Conservation (phyloP, 1,140 invertebrate species). For the Mamestra configurata region DNA sequence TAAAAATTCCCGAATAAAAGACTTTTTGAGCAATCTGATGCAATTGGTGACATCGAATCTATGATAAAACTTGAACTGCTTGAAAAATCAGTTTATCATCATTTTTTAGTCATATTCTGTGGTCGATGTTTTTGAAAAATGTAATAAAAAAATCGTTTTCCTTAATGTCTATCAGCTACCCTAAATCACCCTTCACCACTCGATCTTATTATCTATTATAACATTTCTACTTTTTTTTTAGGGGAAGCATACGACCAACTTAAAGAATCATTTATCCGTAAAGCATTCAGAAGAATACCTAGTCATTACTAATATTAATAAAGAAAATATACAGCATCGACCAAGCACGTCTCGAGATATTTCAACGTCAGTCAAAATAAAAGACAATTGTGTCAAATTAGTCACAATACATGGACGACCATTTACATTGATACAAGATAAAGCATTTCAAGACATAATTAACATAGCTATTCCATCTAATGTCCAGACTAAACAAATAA, state of each 20-base stretch:
- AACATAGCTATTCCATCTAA: conserved; percentile 17
- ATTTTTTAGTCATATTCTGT: too few relatives aligned
- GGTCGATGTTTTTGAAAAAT: too few relatives aligned
- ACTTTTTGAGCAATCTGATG: too few relatives aligned
- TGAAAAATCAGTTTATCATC: too few relatives aligned
- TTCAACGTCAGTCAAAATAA: neutral
- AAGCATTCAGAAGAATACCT: neutral
- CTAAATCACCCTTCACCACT: too few relatives aligned
- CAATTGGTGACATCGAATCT: too few relatives aligned
- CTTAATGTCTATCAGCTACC: too few relatives aligned
- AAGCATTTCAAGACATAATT: conserved; percentile 20
- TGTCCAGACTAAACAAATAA: conserved; percentile 10
- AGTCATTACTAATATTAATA: neutral
- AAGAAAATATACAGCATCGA: neutral
- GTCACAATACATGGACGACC: conserved; percentile 10
- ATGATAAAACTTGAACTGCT: too few relatives aligned
- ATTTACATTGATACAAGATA: conserved; percentile 16
- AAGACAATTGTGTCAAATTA: conserved; percentile 2
- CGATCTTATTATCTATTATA: too few relatives aligned
- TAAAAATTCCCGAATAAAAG: too few relatives aligned
- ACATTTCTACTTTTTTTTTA: neutral
- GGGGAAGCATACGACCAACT: neutral
- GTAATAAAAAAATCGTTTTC: too few relatives aligned
- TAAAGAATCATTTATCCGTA: neutral
- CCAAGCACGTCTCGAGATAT: neutral